Evolutionary conservation across 30 jellyfish, hydroid and myxozoan species (phyloP).

Genomic region (Clytia hemisphaerica): DNA sequence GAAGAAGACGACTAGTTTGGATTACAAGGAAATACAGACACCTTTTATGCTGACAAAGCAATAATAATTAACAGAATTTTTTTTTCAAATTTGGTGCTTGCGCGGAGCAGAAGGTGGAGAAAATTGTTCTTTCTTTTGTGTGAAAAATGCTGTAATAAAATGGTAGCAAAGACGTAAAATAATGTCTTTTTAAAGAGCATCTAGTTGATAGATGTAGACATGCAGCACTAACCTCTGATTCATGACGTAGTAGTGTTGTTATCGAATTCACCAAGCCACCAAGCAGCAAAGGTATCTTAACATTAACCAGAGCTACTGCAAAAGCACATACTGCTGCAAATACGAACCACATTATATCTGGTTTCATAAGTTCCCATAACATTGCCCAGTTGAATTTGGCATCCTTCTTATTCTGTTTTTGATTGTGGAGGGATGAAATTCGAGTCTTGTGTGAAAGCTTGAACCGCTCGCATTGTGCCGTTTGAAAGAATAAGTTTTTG

Average conservation of each 20-base stretch:
- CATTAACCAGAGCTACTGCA: constrained; percentile 85
- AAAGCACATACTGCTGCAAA: constrained; percentile 81
- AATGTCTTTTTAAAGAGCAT: too few species aligned
- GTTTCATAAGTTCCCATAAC: constrained; percentile 49
- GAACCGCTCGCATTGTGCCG: constrained; percentile 65
- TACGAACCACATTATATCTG: constrained; percentile 65
- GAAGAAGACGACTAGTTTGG: too few species aligned
- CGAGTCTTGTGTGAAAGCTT: constrained; percentile 63
- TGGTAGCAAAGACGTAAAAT: too few species aligned
- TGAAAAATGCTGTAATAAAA: too few species aligned
- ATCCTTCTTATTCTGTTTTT: background rate
- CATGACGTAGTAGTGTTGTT: constrained; percentile 25
- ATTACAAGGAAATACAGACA: too few species aligned
- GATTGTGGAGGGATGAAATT: constrained; percentile 11
- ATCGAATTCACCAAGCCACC: constrained; percentile 84
- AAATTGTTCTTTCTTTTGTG: too few species aligned
- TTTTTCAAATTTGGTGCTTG: too few species aligned
- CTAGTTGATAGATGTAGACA: too few species aligned
- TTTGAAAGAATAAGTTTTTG: constrained; percentile 8
- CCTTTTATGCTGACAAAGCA: too few species aligned
- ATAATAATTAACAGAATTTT: too few species aligned
- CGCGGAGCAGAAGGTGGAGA: too few species aligned
- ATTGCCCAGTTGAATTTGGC: constrained; percentile 57
- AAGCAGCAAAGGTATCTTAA: constrained; percentile 66
- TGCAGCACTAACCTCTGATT: background rate